Percentiles rank a stretch among this genome's conserved stretches.
phyloP scores from a whole-genome alignment of 2,113 vertebrate genomes.

The Bubo blakistoni region DNA sequence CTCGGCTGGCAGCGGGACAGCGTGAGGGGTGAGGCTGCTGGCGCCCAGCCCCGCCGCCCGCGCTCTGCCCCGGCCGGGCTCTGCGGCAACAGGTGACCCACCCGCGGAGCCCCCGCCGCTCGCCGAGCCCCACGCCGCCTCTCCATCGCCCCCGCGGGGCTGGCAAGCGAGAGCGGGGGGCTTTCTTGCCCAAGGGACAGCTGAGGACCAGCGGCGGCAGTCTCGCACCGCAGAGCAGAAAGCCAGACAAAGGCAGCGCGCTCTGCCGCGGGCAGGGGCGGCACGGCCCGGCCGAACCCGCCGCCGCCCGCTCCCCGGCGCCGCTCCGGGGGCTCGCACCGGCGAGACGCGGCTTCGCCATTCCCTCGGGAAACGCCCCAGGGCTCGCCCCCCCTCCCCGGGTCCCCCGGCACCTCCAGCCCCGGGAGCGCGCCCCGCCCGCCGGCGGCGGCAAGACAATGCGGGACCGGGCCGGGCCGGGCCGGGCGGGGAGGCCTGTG shows the following conservation, averaged over 20 bases:
- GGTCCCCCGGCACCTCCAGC: neutral
- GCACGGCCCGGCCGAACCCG: neutral
- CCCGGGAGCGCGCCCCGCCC: neutral
- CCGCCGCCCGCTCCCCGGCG: neutral
- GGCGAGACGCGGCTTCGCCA: rapidly evolving
- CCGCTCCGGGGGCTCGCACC: neutral
- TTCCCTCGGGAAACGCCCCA: neutral
- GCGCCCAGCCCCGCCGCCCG: neutral
- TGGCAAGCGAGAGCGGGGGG: rapidly evolving
- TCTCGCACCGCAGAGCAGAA: rapidly evolving
- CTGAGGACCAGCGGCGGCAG: neutral
- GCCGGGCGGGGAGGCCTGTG: neutral
- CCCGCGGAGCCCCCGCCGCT: neutral
- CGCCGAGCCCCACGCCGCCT: rapidly evolving
- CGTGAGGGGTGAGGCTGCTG: neutral
- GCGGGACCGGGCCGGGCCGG: neutral
- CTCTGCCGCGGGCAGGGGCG: neutral
- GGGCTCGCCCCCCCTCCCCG: neutral
- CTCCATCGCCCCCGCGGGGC: neutral
- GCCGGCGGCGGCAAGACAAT: neutral
- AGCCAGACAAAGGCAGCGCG: neutral
- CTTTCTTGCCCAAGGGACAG: neutral
- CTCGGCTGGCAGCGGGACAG: neutral
- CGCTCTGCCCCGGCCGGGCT: rapidly evolving
- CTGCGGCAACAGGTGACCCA: neutral